Base-by-base conservation (phyloP, 2,888 invertebrate species). In the Pocota personata region DNA sequence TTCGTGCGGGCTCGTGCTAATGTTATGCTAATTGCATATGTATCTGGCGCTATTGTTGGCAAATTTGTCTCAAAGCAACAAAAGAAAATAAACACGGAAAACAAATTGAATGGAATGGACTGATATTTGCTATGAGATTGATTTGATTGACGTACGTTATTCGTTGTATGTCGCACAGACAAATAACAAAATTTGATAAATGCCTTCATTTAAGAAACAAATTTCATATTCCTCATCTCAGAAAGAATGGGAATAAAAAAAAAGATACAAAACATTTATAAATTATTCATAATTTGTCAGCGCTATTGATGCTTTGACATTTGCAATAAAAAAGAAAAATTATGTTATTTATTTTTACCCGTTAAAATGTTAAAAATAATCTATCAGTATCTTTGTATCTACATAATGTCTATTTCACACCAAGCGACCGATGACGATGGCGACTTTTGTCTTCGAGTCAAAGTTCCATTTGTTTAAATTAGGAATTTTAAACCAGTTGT, bases 201-300 rank as follows among this genome's bases (percentile, higher is more conserved):
- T 82, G 55, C 64, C 57, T 32, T 55, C 55, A 62, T 46, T 71
- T 71, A 6, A 14, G 62, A 69, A 48, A 37, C 21, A 14, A 21
- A 52, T 46, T 24, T 37, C 5, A 14, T 21, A 27, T 27, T 48
- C 27, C n/a, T 67, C 50, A n/a, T n/a, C n/a, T n/a, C 30, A 14
- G 3, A n/a, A 6, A n/a, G 7, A 24, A 40, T 57, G 1, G 48
- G 21, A 57, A 10, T 1, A 8, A 7, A 12, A 37, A 4, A 2
- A 21, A 10, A 3, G 3, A 35, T 0, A 16, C 12, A 7, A 30
- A 46, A 6, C n/a, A 21, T 55, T 46, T 12, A 14, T 72, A 79
- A 79, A 64, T 77, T 82, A 71, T 77, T 77, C 77, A 71, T 77
- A 77, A 82, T 82, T 77, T 79, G 73, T 73, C 64, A 58, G 73